These are phyloP conservation scores for Burhinus oedicnemus DNA, from an alignment of 2,113 vertebrate genomes.

Conservation along the genomic window DNA sequence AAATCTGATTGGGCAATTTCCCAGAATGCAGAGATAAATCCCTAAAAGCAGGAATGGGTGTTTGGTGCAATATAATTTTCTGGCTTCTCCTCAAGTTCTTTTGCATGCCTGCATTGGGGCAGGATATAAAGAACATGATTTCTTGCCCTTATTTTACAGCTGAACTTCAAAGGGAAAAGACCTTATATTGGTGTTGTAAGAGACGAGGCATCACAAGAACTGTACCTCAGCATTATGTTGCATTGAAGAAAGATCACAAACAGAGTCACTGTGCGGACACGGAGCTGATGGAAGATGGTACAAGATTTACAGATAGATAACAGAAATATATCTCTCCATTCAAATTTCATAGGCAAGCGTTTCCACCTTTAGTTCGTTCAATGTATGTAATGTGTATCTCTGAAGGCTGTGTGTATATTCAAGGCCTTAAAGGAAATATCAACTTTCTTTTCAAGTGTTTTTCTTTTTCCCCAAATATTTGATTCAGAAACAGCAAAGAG, in stretches of 20 bases:
- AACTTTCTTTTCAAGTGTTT: not conserved
- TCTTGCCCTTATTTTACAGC: not conserved
- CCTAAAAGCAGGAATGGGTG: not conserved
- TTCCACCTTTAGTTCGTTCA: not conserved
- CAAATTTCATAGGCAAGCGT: not conserved
- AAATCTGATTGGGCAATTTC: not conserved
- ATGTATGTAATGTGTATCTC: accelerated
- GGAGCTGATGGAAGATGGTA: not conserved
- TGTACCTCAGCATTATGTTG: not conserved
- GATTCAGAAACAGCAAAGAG: not conserved
- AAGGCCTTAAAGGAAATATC: not conserved
- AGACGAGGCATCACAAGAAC: not conserved
- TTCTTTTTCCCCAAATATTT: not conserved
- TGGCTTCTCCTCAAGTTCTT: not conserved
- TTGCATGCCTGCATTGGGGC: not conserved
- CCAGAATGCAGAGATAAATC: not conserved
- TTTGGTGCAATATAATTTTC: not conserved
- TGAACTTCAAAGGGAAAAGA: not conserved
- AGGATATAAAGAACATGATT: not conserved
- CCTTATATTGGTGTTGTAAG: not conserved
- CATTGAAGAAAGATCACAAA: not conserved
- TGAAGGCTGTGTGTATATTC: not conserved
- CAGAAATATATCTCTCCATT: not conserved
- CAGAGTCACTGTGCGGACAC: not conserved
- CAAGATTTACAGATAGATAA: not conserved